These are phyloP conservation scores for Argyresthia goedartella DNA, from an alignment of 2,888 invertebrate genomes.

Conservation along the genomic window DNA sequence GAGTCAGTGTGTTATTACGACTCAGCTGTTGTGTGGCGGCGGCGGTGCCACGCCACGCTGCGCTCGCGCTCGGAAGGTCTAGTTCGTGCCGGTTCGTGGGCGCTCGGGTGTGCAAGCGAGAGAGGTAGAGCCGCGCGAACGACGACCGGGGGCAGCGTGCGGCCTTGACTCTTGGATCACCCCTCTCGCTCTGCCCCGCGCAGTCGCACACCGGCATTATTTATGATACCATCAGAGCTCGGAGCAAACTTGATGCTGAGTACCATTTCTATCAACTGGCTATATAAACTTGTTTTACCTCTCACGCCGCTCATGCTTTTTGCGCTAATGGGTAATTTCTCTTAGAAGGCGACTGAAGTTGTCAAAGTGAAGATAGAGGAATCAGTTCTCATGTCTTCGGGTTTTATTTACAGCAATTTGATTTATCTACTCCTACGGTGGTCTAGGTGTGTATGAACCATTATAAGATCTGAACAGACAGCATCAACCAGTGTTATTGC, in stretches of 20 bases:
- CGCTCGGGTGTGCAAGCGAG: slow-evolving; percentile 36
- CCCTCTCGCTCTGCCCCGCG: slow-evolving; percentile 29
- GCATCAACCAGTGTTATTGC: no score
- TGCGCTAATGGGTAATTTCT: slow-evolving; percentile 34
- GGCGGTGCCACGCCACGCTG: slow-evolving; percentile 63
- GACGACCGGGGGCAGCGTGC: slow-evolving; percentile 84
- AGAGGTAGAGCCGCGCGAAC: slow-evolving; percentile 69
- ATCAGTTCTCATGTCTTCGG: background rate
- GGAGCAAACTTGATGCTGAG: slow-evolving; percentile 54
- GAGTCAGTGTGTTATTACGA: slow-evolving; percentile 70
- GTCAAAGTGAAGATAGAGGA: background rate
- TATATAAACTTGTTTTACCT: slow-evolving; percentile 58
- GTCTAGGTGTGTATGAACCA: no score
- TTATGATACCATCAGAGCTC: slow-evolving; percentile 68
- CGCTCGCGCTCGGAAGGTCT: slow-evolving; percentile 67
- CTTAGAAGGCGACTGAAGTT: slow-evolving; percentile 17
- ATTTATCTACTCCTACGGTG: no score
- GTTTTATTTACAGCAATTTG: no score
- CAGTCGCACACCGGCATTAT: slow-evolving; percentile 60
- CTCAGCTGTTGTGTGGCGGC: slow-evolving; percentile 58
- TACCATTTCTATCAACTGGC: slow-evolving; percentile 40
- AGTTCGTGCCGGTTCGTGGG: slow-evolving; percentile 54
- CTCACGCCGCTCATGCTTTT: slow-evolving; percentile 58
- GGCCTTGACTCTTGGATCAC: slow-evolving; percentile 76
- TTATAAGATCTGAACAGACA: no score